Base-by-base conservation (phyloP, 2,888 invertebrate species). In the Caradrina clavipalpis region DNA sequence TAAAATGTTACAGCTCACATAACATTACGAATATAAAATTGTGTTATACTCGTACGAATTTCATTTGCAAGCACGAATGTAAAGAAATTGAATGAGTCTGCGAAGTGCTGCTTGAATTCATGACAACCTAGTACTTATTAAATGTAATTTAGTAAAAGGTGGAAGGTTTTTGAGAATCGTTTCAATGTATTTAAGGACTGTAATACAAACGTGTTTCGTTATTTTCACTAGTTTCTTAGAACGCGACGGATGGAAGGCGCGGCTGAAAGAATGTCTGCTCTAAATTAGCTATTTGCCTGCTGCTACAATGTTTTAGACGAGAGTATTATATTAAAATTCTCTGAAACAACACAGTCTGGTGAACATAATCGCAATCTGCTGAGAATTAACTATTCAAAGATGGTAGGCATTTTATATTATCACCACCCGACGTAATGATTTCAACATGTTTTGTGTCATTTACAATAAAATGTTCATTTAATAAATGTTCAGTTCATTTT, bases 21-120 rank as follows among this genome's bases (percentile, higher is more conserved):
- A 59, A 74, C 74, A 74, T 69, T 67, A 68, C 56, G 69, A 56
- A 80, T 65, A 60, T 70, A 76, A 68, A 73, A 76, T 68, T 62
- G 69, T 68, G 60, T 77, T 65, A 66, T 58, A 63, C 60, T 55
- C 53, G 66, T 47, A 60, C 62, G 59, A 74, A 53, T 79, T 79
- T 79, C 70, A 75, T 78, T 79, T 75, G 31, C 56, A 50, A 60
- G 66, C 70, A 75, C 63, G 49, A 74, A 70, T 75, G 71, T 63
- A 53, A 59, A 54, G 76, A 71, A 78, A 79, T 75, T 71, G 66
- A 54, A 75, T 71, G 70, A 78, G 57, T 61, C 61, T 26, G 64
- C 47, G 8, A 65, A 74, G 55, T 49, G 62, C 56, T 66, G 45
- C 75, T 75, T 63, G 62, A 75, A 71, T 66, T 78, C 75, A 60